phyloP scores from a whole-genome alignment of 2,113 vertebrate species.

The Forbesichthys agassizii region DNA sequence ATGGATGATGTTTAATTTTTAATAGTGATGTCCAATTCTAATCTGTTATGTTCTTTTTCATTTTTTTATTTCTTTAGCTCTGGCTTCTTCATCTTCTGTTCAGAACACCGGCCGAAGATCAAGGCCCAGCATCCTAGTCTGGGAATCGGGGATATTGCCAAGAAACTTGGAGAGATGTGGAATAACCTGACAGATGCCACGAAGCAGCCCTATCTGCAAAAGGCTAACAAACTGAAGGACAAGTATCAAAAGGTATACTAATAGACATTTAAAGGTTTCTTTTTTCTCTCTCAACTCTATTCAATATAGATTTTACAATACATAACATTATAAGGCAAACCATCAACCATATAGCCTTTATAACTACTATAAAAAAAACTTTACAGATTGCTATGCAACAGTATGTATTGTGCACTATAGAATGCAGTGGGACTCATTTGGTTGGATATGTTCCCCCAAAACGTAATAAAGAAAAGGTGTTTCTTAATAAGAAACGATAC shows the following conservation, averaged over 20 bases:
- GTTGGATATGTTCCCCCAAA: no score
- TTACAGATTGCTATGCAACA: no score
- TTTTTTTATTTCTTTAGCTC: slow-evolving; percentile 70
- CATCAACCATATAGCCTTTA: no score
- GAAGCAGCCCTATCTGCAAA: slow-evolving; percentile 86
- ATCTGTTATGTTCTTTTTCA: rapidly evolving
- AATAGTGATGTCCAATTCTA: neutral
- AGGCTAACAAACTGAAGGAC: slow-evolving; percentile 89
- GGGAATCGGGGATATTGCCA: slow-evolving; percentile 85
- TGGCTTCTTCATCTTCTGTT: slow-evolving; percentile 88
- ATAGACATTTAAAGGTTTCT: neutral
- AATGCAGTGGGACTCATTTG: no score
- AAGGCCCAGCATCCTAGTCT: slow-evolving; percentile 85
- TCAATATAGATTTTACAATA: no score
- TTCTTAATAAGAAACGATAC: no score
- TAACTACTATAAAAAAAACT: no score
- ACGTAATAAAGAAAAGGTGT: no score
- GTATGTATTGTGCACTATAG: no score
- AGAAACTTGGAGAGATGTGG: slow-evolving; percentile 89
- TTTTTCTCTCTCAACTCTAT: no score
- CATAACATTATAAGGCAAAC: no score
- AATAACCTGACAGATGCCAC: slow-evolving; percentile 83
- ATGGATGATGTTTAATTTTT: neutral
- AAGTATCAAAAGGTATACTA: slow-evolving; percentile 85
- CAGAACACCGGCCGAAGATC: slow-evolving; percentile 87